Base-by-base conservation (phyloP, 2,888 invertebrate species). In the Teleiodes luculella region DNA sequence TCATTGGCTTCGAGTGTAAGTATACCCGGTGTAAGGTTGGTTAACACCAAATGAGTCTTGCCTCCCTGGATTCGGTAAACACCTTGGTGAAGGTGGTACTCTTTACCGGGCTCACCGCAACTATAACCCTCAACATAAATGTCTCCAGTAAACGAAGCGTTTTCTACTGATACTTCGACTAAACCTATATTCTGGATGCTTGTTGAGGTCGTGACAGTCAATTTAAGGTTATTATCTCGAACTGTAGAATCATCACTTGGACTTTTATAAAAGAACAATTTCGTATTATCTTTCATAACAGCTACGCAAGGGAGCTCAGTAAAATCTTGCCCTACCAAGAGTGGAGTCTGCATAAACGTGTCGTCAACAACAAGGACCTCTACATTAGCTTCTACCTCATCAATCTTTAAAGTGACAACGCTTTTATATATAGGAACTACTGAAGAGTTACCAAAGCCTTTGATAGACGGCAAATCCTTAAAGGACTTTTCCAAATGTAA, bases 361-460 rank as follows among this genome's bases (percentile, higher is more conserved):
- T 50, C 51, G 20, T 37, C 6, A 7, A 58, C 56, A 13, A 57
- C 43, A 2, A 57, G 39, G 6, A 54, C 53, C 11, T 47, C 51
- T 0, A 61, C 10, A 7, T 0, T 0, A 8, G 53, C 28, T 24
- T 58, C 57, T 3, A 59, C 37, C 1, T 57, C 56, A 35, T 61
- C 59, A 11, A 48, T 11, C 5, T 35, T 36, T n/a, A 48, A 11
- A 1, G 18, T 5, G 1, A 36, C 4, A 3, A 20, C n/a, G 16
- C 28, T 28, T 14, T 20, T 35, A 11, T 35, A 48, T 1, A n/a
- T 3, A 14, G 48, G 48, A 14, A n/a, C 3, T 1, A 48, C 36
- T n/a, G 20, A 33, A 6, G 54, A 54, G 35, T 64, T 53, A 10
- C 61, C 60, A 45, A 64, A 58, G 8, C 60, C 59, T 48, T 47